Evolutionary conservation across 2,797 vertebrate species (phyloP).

Genomic region (Phoxinus dragarum): DNA sequence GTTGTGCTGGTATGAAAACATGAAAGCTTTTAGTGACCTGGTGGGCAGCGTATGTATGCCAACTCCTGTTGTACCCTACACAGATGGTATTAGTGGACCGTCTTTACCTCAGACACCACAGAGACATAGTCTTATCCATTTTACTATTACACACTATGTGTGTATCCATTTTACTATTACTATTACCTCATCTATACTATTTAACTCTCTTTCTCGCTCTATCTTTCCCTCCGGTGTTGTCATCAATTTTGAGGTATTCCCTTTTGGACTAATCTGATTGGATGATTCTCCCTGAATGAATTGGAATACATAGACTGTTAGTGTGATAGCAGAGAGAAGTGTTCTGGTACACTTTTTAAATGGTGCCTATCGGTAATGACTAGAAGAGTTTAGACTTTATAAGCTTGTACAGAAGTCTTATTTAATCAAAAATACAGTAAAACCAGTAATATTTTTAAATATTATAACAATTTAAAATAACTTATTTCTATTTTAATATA

Average conservation of each 20-base stretch:
- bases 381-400: not conserved
- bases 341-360: conserved; percentile 35
- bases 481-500: not conserved
- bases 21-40: conserved; percentile 59
- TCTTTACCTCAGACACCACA: not conserved
- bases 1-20: conserved; percentile 59
- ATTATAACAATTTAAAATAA: not conserved
- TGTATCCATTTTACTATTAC: conserved; percentile 4
- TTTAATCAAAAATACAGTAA: not conserved
- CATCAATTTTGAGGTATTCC: not conserved
- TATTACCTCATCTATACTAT: not conserved
- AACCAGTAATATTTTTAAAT: not conserved
- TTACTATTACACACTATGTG: not conserved
- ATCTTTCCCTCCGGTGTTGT: not conserved
- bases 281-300: conserved; percentile 38
- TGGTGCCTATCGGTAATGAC: not conserved
- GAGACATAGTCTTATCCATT: not conserved
- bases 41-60: conserved; percentile 21
- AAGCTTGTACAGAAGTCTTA: not conserved
- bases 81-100: conserved; percentile 28
- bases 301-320: conserved; percentile 21
- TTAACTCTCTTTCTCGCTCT: not conserved
- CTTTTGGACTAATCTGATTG: conserved; percentile 48
- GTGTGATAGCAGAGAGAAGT: conserved; percentile 21
- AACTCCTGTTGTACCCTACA: conserved; percentile 26